A percentile compares a stretch with the other conserved stretches of the same genome.
Conservation (phyloP, 2,113 vertebrate species). For the Aldabrachelys gigantea region DNA sequence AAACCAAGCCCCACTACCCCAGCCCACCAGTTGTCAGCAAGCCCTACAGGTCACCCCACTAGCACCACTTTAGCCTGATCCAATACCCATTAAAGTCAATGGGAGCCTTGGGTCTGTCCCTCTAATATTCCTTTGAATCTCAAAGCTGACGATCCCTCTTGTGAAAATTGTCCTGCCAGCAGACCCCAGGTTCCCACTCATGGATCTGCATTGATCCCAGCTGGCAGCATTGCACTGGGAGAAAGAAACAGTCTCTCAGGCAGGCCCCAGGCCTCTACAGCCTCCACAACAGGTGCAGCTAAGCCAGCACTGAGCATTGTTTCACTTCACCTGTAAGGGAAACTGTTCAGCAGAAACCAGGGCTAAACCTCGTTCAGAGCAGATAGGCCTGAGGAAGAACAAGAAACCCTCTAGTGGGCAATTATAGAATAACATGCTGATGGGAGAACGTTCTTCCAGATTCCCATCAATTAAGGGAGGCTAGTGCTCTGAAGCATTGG, state of each 20-base stretch:
- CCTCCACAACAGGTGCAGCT: not conserved
- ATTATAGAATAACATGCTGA: not conserved
- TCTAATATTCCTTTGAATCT: not conserved
- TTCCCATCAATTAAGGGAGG: fast-evolving
- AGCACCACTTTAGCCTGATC: not conserved
- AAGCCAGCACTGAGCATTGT: not conserved
- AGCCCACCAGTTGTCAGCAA: fast-evolving
- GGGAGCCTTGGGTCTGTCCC: fast-evolving
- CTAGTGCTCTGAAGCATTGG: fast-evolving
- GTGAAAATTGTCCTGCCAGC: not conserved
- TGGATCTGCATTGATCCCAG: not conserved
- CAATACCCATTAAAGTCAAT: not conserved
- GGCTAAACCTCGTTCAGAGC: not conserved
- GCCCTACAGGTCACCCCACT: not conserved
- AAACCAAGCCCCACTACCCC: not conserved
- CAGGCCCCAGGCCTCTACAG: fast-evolving
- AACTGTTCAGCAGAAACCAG: not conserved
- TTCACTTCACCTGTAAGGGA: not conserved
- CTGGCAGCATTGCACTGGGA: not conserved
- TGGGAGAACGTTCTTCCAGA: fast-evolving
- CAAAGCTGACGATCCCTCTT: not conserved
- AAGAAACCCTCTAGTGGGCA: constrained; percentile 34
- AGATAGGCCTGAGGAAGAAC: not conserved
- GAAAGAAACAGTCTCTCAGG: not conserved
- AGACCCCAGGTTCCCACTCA: too few relatives aligned